Evolutionary conservation across 2,888 invertebrate genomes (phyloP), one percentile per base, ranked within the genome.

Genomic region (Cephus nigrinus): DNA sequence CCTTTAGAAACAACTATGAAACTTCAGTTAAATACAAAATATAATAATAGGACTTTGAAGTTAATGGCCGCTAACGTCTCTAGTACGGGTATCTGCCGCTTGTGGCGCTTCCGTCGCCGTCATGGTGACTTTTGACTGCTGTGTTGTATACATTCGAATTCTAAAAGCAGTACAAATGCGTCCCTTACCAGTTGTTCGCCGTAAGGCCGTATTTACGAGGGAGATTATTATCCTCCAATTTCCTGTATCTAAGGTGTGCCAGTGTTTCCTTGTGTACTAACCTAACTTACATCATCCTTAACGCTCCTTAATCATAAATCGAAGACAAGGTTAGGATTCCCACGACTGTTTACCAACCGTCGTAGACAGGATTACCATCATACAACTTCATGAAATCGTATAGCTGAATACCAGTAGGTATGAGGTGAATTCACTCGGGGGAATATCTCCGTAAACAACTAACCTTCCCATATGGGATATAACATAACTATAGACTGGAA

Each of bases 331-430:
- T 55, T 55, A 23, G 55, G 55, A 55, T 23, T 40, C 55, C 1
- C 55, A 9, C 55, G 5, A 55, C 55, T 23, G 55, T 55, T 9
- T 55, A 23, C 4, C 15, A 55, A 5, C 15, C 55, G 23, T 55
- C 23, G 55, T 55, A 55, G 55, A 55, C 71, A 74, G 85, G 82
- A 86, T 84, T 83, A 79, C 83, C 82, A 84, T 84, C 82, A 81
- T 86, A 86, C 83, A 86, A 86, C 85, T 86, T 86, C 86, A 73
- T 77, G 86, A 86, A 86, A 86, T 85, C 86, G 83, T 86, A 86
- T 75, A 86, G 84, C 55, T 55, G 55, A 55, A 55, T 55, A 1
- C 15, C 40, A 40, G 23, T 23, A 9, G 9, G 55, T 23, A 55
- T 23, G 23, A 55, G 55, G 55, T 15, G 23, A 55, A 23, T 55